Conservation (phyloP, 2,113 vertebrate genomes). For the Misgurnus mizolepis region DNA sequence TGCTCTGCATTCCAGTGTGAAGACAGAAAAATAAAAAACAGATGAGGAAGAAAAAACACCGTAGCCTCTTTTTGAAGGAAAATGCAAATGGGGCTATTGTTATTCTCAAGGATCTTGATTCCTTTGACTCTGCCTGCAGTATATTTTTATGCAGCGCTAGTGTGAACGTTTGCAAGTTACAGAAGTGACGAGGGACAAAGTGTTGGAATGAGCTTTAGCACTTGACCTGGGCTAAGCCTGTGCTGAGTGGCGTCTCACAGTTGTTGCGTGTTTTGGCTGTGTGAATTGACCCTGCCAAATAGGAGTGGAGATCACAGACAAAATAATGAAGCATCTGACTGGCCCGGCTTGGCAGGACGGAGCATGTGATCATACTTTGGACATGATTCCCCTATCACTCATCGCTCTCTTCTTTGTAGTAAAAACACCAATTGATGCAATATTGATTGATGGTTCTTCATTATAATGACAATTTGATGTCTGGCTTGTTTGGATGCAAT, state of each 20-base stretch:
- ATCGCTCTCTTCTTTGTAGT: neutral
- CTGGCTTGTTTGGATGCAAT: conserved; percentile 8
- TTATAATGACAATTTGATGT: conserved; percentile 14
- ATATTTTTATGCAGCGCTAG: conserved; percentile 9
- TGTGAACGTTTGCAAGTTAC: conserved; percentile 38
- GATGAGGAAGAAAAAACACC: neutral
- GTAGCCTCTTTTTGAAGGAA: conserved; percentile 20
- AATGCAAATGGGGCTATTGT: conserved; percentile 46
- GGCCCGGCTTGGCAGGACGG: neutral
- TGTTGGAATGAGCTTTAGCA: conserved; percentile 14
- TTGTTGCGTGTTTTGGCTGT: conserved; percentile 5
- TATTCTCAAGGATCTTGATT: conserved; percentile 26
- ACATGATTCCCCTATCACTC: conserved; percentile 2
- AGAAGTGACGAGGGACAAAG: conserved; percentile 2
- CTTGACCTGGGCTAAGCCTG: neutral
- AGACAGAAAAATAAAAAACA: conserved; percentile 19
- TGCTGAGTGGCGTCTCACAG: conserved; percentile 12
- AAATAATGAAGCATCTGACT: conserved; percentile 1
- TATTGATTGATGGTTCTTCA: conserved; percentile 25
- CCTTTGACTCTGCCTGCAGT: neutral
- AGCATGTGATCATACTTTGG: neutral
- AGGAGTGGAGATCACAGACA: neutral
- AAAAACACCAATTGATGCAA: conserved; percentile 6
- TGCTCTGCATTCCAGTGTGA: neutral
- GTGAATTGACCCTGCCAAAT: conserved; percentile 10